phyloP scores from a whole-genome alignment of 2,797 vertebrate species.

The Chelon auratus region DNA sequence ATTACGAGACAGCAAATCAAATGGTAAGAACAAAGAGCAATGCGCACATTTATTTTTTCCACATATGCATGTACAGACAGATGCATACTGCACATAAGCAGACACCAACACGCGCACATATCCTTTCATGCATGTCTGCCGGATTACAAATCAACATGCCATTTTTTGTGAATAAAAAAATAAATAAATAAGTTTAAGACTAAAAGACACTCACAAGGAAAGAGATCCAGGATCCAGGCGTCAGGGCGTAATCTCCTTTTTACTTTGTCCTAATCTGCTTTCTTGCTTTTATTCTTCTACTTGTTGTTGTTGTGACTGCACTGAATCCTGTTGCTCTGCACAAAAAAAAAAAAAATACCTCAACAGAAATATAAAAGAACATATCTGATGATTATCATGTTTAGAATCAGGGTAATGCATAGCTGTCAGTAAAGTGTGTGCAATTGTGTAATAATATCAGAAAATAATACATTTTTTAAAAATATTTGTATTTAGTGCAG shows the following conservation, averaged over 20 bases:
- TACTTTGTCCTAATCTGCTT: constrained; percentile 3
- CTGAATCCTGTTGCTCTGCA: background rate
- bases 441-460: no score
- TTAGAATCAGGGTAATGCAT: no score
- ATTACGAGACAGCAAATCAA: background rate
- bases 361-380: background rate
- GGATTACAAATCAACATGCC: no score
- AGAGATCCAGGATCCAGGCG: background rate
- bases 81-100: no score
- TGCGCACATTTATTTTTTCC: background rate
- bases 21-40: background rate
- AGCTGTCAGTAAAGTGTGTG: no score
- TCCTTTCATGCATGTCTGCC: no score
- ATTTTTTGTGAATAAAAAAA: no score
- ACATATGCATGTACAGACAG: no score
- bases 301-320: constrained; percentile 6
- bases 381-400: no score
- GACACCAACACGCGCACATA: no score
- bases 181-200: background rate
- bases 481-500: background rate
- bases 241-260: background rate
- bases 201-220: background rate
- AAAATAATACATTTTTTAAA: background rate
- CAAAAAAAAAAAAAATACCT: no score
- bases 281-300: background rate